A percentile compares a stretch with the other conserved stretches of the same genome.
Conservation (phyloP, 2,797 vertebrate species). For the Carapus acus region DNA sequence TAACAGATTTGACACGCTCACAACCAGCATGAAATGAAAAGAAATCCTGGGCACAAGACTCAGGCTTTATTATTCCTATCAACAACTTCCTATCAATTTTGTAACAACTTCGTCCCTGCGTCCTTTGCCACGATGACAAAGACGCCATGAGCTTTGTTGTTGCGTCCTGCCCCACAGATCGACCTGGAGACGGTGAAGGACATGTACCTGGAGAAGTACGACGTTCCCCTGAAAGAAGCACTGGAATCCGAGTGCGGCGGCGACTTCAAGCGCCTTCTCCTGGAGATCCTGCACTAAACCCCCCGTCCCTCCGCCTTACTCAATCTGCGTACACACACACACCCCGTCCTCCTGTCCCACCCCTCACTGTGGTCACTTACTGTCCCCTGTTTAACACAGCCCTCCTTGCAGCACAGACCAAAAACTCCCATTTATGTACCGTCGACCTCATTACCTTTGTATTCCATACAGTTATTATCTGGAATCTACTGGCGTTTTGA, state of each 20-base stretch:
- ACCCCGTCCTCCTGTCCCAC: slow-evolving; percentile 1
- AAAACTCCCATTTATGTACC: slow-evolving; percentile 21
- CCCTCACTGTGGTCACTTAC: background rate
- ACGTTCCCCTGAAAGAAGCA: slow-evolving; percentile 81
- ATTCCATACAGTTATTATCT: slow-evolving; percentile 7
- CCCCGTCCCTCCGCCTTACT: slow-evolving; percentile 7
- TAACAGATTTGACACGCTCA: too few relatives aligned
- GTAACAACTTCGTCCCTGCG: too few relatives aligned
- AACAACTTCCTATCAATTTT: too few relatives aligned
- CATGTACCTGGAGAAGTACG: slow-evolving; percentile 89
- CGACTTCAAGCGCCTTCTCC: slow-evolving; percentile 85
- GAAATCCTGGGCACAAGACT: too few relatives aligned
- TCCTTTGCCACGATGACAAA: too few relatives aligned
- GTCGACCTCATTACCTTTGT: too few relatives aligned
- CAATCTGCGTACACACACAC: background rate
- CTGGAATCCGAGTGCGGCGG: slow-evolving; percentile 87
- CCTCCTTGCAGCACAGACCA: slow-evolving; percentile 51
- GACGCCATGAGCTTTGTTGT: too few relatives aligned
- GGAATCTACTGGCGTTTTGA: background rate
- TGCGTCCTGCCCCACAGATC: slow-evolving; percentile 59
- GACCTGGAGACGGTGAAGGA: slow-evolving; percentile 90
- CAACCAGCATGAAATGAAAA: too few relatives aligned
- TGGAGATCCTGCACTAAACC: slow-evolving; percentile 83
- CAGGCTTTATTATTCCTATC: too few relatives aligned
- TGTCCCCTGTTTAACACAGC: slow-evolving; percentile 13